phyloP scores from a whole-genome alignment of 2,113 vertebrate genomes.

The Mesocricetus auratus region DNA sequence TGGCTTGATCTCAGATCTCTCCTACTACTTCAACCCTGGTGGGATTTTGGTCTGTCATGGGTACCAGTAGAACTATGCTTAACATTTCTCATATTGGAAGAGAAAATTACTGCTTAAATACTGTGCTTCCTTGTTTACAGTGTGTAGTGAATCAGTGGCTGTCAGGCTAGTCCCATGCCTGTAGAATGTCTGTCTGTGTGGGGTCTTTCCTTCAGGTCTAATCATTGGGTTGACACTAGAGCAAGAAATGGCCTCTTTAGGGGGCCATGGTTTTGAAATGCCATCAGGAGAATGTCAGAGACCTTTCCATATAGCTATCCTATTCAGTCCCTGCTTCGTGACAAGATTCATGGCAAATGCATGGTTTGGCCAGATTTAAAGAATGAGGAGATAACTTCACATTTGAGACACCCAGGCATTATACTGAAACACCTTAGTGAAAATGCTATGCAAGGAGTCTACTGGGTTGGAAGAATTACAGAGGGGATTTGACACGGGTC shows the following conservation, averaged over 20 bases:
- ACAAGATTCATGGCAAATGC: not conserved
- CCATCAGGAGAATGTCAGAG: not conserved
- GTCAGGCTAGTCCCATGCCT: not conserved
- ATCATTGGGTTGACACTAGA: not conserved
- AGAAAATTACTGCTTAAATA: not conserved
- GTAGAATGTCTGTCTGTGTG: not conserved
- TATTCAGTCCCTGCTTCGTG: not conserved
- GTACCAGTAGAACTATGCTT: not conserved
- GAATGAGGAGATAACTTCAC: not conserved
- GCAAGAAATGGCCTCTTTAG: not conserved
- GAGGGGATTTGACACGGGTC: not conserved
- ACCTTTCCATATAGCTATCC: not conserved
- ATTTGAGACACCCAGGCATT: not conserved
- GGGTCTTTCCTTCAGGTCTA: not conserved
- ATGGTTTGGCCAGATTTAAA: constrained; percentile 10
- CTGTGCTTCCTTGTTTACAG: constrained; percentile 8
- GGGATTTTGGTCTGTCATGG: not conserved
- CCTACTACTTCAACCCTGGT: not conserved
- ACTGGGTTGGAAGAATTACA: not conserved
- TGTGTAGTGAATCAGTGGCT: constrained; percentile 22
- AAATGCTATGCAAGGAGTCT: not conserved
- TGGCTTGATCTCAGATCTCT: not conserved
- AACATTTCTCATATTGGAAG: constrained; percentile 25
- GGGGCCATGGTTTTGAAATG: not conserved
- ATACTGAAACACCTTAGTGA: not conserved